These are phyloP conservation scores for Podabrus alpinus DNA, from an alignment of 2,888 invertebrate species.

Conservation along the genomic window DNA sequence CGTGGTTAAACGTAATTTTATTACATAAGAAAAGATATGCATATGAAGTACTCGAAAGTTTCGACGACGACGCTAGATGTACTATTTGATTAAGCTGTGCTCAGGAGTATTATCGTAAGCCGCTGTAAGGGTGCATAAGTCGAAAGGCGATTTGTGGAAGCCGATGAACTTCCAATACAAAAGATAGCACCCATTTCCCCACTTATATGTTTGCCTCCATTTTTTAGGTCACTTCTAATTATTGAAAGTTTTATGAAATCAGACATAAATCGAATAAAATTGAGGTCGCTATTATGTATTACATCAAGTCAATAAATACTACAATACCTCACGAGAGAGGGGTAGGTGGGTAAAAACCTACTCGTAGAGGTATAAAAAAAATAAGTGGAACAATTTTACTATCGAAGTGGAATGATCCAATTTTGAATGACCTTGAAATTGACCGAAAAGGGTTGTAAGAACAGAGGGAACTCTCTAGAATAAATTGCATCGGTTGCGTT, in stretches of 20 bases:
- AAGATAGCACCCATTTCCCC: neutral
- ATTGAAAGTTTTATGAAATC: neutral
- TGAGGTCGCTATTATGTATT: neutral
- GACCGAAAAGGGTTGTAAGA: neutral
- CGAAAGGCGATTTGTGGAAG: neutral
- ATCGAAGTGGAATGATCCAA: neutral
- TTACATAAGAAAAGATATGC: neutral
- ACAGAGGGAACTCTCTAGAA: too few species aligned
- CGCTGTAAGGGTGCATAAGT: neutral
- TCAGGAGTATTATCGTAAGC: neutral
- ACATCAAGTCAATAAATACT: neutral
- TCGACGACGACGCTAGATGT: too few species aligned
- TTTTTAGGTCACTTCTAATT: neutral
- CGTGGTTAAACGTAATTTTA: neutral
- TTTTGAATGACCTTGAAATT: neutral
- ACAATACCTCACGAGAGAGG: neutral
- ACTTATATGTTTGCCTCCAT: neutral
- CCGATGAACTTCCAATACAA: neutral
- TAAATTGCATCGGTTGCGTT: neutral
- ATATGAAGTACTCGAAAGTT: too few species aligned
- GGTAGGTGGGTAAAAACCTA: neutral
- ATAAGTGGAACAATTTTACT: too few species aligned
- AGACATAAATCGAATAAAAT: neutral
- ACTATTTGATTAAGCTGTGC: too few species aligned
- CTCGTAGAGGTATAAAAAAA: too few species aligned